These are phyloP conservation scores for Amblyraja radiata DNA, from an alignment of 2,797 vertebrate species.

Conservation along the genomic window DNA sequence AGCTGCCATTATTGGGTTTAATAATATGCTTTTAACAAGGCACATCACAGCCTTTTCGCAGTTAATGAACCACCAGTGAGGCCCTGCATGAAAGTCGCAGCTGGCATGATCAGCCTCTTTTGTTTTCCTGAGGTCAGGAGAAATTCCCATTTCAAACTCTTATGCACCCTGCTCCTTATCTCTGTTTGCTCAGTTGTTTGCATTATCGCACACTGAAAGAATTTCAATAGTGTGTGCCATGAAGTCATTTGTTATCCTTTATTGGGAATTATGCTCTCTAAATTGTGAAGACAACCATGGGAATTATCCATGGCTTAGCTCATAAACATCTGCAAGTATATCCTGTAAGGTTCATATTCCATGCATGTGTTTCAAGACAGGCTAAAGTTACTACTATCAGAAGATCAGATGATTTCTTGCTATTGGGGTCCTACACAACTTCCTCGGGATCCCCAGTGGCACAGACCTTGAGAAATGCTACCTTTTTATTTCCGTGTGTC, in stretches of 20 bases:
- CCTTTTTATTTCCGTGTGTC: constrained; percentile 54
- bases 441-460: constrained; percentile 58
- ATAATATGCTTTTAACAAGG: constrained; percentile 25
- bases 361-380: constrained; percentile 76
- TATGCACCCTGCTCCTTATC: constrained; percentile 90
- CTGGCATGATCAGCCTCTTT: constrained; percentile 64
- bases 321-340: constrained; percentile 78
- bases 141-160: constrained; percentile 92
- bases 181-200: constrained; percentile 99
- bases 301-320: constrained; percentile 66
- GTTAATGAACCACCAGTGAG: background rate
- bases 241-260: constrained; percentile 99
- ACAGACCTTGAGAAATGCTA: constrained; percentile 58
- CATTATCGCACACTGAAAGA: constrained; percentile 99
- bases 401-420: constrained; percentile 58
- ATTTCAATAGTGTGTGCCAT: constrained; percentile 99
- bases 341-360: constrained; percentile 75
- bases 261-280: constrained; percentile 66
- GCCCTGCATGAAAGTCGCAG: constrained; percentile 48
- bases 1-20: background rate
- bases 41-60: constrained; percentile 12
- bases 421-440: constrained; percentile 48
- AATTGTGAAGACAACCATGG: constrained; percentile 80
- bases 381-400: constrained; percentile 76
- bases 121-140: constrained; percentile 86